phyloP scores from a whole-genome alignment of 2,113 vertebrate genomes.

The Hemiprocne comata region DNA sequence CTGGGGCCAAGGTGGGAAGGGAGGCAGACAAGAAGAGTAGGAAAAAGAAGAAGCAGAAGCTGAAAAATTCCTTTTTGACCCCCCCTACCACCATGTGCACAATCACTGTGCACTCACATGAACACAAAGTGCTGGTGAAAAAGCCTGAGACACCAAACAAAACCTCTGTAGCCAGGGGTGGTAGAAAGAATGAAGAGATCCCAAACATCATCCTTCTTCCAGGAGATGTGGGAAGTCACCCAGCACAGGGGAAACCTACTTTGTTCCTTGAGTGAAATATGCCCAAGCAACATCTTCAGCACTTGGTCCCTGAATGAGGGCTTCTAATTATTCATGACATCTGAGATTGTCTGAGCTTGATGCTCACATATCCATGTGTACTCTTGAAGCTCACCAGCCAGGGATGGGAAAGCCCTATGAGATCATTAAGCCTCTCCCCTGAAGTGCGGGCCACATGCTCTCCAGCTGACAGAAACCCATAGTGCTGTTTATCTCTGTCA shows the following conservation, averaged over 20 bases:
- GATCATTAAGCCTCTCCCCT: background rate
- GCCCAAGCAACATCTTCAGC: background rate
- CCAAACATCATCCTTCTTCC: background rate
- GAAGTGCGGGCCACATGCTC: background rate
- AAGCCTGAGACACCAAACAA: background rate
- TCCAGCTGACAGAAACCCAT: background rate
- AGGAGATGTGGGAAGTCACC: background rate
- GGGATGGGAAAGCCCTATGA: background rate
- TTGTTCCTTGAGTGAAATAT: background rate
- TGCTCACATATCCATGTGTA: background rate
- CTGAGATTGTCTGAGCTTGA: background rate
- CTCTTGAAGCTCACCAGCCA: background rate
- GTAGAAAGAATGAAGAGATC: background rate
- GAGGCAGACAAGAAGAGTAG: background rate
- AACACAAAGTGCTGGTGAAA: background rate
- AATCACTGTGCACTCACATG: background rate
- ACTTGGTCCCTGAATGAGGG: background rate
- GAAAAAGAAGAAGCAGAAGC: background rate
- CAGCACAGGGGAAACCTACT: background rate
- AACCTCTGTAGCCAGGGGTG: background rate
- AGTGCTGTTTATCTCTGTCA: slow-evolving; percentile 24
- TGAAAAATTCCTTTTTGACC: background rate
- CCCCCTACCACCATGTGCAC: rapidly evolving
- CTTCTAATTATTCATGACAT: background rate
- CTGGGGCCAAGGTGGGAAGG: background rate